Conservation (phyloP, 2,113 vertebrate species). For the Numida meleagris region DNA sequence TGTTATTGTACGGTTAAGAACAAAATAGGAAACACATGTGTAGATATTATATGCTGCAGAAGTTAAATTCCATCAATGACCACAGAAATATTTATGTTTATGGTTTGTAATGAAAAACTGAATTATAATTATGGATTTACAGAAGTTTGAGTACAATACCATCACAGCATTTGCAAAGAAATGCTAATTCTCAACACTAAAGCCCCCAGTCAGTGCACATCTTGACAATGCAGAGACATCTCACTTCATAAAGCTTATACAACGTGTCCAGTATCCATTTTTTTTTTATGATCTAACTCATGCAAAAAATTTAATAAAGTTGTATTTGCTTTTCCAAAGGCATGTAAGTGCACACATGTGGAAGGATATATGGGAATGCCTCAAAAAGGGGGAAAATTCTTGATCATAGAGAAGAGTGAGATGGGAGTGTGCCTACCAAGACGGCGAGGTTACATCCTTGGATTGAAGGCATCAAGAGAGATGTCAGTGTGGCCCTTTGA, state of each 20-base stretch:
- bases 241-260: conserved; percentile 52
- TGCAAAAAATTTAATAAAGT: conserved; percentile 59
- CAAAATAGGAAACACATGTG: conserved; percentile 50
- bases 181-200: background rate
- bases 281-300: conserved; percentile 11
- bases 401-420: background rate
- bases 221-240: conserved; percentile 1
- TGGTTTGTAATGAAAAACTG: conserved; percentile 45
- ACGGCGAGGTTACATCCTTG: background rate
- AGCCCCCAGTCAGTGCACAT: background rate
- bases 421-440: background rate
- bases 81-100: conserved; percentile 53
- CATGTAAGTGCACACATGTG: background rate
- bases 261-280: background rate
- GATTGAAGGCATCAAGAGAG: background rate
- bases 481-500: fast-evolving
- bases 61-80: conserved; percentile 53
- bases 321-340: conserved; percentile 40
- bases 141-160: background rate
- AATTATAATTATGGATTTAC: conserved; percentile 52
- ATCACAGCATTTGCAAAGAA: background rate
- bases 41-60: conserved; percentile 37
- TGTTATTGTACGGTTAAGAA: conserved; percentile 14
- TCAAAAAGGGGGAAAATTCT: background rate
- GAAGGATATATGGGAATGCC: background rate